A percentile compares a stretch with the other conserved stretches of the same genome.
Conservation (phyloP, 2,113 vertebrate genomes). For the Rana temporaria region DNA sequence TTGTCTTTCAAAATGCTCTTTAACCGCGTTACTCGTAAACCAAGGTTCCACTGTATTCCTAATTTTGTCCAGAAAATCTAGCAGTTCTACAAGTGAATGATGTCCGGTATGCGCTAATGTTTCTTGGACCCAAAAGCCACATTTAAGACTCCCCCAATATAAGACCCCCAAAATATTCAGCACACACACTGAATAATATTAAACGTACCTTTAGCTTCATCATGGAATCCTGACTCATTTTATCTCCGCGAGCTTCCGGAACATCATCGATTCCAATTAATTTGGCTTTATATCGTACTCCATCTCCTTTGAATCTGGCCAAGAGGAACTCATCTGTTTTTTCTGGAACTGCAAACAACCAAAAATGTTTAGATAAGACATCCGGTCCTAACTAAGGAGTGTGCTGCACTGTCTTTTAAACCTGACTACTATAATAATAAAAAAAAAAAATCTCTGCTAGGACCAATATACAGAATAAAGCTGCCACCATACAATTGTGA, state of each 20-base stretch:
- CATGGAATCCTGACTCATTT: constrained; percentile 99
- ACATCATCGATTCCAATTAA: constrained; percentile 94
- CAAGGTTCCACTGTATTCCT: no score
- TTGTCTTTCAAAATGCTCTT: no score
- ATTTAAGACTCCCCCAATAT: background rate
- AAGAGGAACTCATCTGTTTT: constrained; percentile 92
- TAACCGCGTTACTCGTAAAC: no score
- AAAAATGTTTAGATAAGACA: background rate
- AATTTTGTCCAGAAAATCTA: no score
- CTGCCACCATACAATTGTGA: no score
- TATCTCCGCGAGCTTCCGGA: constrained; percentile 89
- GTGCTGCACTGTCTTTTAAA: no score
- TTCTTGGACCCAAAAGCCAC: background rate
- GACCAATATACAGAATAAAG: no score
- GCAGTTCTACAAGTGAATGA: no score
- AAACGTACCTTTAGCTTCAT: constrained; percentile 94
- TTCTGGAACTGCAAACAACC: constrained; percentile 74
- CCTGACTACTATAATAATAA: no score
- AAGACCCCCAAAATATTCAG: no score
- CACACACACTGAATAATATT: background rate
- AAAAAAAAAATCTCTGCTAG: no score
- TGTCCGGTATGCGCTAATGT: no score
- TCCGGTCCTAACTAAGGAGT: background rate
- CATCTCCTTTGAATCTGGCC: constrained; percentile 92
- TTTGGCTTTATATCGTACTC: constrained; percentile 94